Percentiles rank a stretch among this genome's conserved stretches.
Conservation (phyloP, 2,888 invertebrate species). For the Nowickia ferox region DNA sequence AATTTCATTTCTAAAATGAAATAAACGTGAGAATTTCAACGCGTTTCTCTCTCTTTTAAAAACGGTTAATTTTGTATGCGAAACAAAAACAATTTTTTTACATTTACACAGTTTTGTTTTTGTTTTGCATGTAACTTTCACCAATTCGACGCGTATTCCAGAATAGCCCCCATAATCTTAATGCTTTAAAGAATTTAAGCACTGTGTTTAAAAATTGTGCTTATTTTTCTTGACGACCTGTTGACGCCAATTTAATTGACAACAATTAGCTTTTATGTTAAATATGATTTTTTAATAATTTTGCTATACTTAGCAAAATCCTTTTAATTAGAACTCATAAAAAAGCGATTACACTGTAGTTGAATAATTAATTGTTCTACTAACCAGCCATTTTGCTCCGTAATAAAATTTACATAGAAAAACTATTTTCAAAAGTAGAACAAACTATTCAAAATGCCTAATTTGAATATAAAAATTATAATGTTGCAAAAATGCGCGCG, state of each 20-base stretch:
- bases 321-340: conserved; percentile 59
- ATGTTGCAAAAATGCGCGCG: conserved; percentile 45
- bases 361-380: conserved; percentile 24
- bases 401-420: conserved; percentile 59
- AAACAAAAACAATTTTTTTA: no score
- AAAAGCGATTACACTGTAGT: conserved; percentile 8
- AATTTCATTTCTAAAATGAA: no score
- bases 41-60: no score
- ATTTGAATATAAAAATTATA: background rate
- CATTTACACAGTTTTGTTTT: no score
- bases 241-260: conserved; percentile 1
- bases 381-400: background rate
- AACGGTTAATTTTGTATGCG: no score
- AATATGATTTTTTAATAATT: conserved; percentile 10
- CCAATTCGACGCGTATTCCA: no score
- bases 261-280: background rate
- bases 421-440: conserved; percentile 31
- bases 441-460: background rate
- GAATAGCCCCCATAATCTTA: no score
- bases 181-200: no score
- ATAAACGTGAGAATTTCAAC: no score
- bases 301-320: conserved; percentile 39
- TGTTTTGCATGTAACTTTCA: no score
- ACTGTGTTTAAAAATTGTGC: no score
- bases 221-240: background rate